Evolutionary conservation across 2,888 invertebrate genomes (phyloP), one percentile per base, ranked within the genome.

Genomic region (Drosophila kuntzei): DNA sequence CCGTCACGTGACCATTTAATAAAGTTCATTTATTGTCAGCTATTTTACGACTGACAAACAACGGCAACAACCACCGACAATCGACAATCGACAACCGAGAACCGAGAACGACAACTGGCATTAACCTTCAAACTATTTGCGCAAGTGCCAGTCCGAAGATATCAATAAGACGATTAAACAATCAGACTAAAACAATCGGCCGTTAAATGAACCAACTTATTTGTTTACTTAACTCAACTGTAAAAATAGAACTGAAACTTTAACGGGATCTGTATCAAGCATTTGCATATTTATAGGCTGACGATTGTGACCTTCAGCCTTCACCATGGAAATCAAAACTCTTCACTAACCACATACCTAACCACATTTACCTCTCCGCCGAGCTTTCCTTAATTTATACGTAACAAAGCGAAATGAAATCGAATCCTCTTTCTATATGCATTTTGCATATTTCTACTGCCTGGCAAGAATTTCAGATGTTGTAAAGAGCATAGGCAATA

Each of bases 51-150:
- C 39, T 36, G 27, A 36, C 46, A 57, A 65, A 63, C 34, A 60
- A 51, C 16, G 64, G 36, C 27, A 51, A 34, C 32, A 51, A 68
- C 47, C 46, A 51, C 18, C 14, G 29, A 20, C 16, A 37, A 12
- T 9, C 12, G 14, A 36, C 34, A 50, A 14, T 36, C 11, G 36
- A 25, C 44, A 53, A 60, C 34, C n/a, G n/a, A n/a, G n/a, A n/a
- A n/a, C n/a, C 59, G n/a, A 53, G 41, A 65, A 53, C 8, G 55
- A 46, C 49, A 41, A 43, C 29, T 69, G 78, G 47, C 75, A 75
- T 71, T 80, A 67, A 77, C 82, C 80, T 82, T 80, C 63, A 68
- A 62, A 71, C 51, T 53, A 62, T 81, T 84, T 84, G 65, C 73
- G 44, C 81, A 81, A 76, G 67, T 81, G 81, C 61, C 61, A 27